Evolutionary conservation across 1,140 invertebrate genomes (phyloP).

Genomic region (Anagrus nilaparvatae): DNA sequence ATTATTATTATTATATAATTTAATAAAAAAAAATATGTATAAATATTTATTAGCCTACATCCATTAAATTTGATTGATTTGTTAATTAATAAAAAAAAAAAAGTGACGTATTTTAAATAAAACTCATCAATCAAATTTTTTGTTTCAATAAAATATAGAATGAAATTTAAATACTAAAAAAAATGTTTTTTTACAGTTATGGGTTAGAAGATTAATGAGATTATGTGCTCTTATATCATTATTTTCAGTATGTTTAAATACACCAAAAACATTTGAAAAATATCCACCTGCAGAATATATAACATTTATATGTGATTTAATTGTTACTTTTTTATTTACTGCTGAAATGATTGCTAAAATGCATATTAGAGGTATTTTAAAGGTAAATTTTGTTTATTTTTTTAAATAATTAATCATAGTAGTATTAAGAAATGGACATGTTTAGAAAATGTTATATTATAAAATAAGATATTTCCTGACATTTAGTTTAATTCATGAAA

Average conservation of each 20-base stretch:
- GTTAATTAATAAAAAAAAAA: background rate
- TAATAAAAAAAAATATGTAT: too few species aligned
- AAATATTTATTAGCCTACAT: too few species aligned
- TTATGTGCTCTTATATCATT: conserved; percentile 84
- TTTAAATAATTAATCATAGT: too few species aligned
- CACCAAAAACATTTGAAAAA: conserved; percentile 87
- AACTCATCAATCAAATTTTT: background rate
- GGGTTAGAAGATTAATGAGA: conserved; percentile 82
- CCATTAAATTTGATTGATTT: too few species aligned
- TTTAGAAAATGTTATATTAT: too few species aligned
- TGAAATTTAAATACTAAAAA: conserved; percentile 5
- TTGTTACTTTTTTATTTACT: conserved; percentile 86
- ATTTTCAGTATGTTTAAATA: conserved; percentile 90
- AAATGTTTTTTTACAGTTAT: conserved; percentile 50
- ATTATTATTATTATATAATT: background rate
- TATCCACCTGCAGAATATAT: conserved; percentile 73
- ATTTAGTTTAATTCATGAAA: too few species aligned
- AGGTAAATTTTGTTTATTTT: conserved; percentile 49
- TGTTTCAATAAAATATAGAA: too few species aligned
- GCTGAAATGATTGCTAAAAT: conserved; percentile 98
- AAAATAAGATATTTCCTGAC: too few species aligned
- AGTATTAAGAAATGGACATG: too few species aligned
- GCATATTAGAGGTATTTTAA: conserved; percentile 86
- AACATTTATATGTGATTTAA: conserved; percentile 79
- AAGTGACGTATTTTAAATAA: background rate